phyloP scores from a whole-genome alignment of 1,140 invertebrate genomes.

The Lamellibrachia luymesi region DNA sequence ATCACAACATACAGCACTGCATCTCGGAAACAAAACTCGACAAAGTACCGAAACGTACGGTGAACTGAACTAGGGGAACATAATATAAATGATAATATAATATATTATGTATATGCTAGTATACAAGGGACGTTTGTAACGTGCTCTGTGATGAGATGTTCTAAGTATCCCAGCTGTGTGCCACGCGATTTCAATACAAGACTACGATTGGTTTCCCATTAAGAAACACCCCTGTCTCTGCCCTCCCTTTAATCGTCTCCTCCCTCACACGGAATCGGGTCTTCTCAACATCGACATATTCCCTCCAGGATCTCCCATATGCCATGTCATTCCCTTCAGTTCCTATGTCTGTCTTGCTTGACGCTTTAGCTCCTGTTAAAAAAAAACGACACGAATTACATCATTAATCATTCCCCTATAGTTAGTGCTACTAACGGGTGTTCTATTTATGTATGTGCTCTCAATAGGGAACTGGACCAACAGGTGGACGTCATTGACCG shows the following conservation, averaged over 20 bases:
- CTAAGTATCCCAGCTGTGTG: not conserved
- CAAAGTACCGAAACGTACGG: not conserved
- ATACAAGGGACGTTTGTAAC: not conserved
- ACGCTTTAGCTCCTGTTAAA: not conserved
- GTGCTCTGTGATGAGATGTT: not conserved
- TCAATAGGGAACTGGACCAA: no score
- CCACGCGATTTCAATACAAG: not conserved
- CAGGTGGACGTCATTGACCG: not conserved
- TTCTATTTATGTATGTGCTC: no score
- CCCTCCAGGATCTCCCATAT: not conserved
- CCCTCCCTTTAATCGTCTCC: not conserved
- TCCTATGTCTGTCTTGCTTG: not conserved
- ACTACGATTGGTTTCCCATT: not conserved
- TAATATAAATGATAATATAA: not conserved
- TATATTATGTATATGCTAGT: not conserved
- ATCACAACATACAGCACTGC: not conserved
- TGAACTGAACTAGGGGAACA: not conserved
- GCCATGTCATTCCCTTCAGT: not conserved
- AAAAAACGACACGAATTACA: no score
- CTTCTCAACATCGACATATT: not conserved
- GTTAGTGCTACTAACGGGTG: no score
- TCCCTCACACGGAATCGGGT: not conserved
- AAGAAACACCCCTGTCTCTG: not conserved
- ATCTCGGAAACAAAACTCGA: not conserved
- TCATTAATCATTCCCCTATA: no score